phyloP scores from a whole-genome alignment of 2,888 invertebrate species.

The Pandemis cinnamomeana region DNA sequence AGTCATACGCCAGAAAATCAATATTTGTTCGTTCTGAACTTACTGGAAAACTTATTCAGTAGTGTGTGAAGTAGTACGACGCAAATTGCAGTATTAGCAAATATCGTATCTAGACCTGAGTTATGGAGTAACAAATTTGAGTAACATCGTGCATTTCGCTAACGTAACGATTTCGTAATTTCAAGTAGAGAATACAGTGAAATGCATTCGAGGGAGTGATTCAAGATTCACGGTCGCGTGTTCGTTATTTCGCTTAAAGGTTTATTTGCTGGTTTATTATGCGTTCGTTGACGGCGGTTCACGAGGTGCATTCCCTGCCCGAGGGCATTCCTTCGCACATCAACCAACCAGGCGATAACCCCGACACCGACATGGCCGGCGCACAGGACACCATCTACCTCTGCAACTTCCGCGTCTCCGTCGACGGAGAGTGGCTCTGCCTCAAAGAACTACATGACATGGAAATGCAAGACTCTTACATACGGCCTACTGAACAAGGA shows the following conservation, averaged over 20 bases:
- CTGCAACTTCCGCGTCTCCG: conserved; percentile 98
- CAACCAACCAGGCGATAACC: conserved; percentile 64
- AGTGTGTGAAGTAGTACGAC: conserved; percentile 14
- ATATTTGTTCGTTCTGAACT: conserved; percentile 64
- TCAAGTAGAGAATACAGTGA: conserved; percentile 53
- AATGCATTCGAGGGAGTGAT: conserved; percentile 68
- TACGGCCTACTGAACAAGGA: conserved; percentile 86
- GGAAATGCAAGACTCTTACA: conserved; percentile 91
- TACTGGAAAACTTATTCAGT: conserved; percentile 63
- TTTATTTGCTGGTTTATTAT: conserved; percentile 82
- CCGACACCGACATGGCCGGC: conserved; percentile 89
- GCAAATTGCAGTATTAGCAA: conserved; percentile 24
- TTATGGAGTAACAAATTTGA: conserved; percentile 15
- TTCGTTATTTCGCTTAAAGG: conserved; percentile 74
- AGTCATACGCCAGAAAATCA: conserved; percentile 66
- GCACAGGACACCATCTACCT: conserved; percentile 98
- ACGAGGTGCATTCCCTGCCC: conserved; percentile 79
- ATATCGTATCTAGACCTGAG: conserved; percentile 24
- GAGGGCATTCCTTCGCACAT: conserved; percentile 70
- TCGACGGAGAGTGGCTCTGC: conserved; percentile 98
- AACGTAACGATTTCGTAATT: conserved; percentile 46
- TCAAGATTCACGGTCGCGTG: conserved; percentile 68
- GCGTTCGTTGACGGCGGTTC: conserved; percentile 77
- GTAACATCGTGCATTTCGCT: conserved; percentile 9
- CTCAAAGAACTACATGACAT: conserved; percentile 97